Percentiles rank a stretch among this genome's conserved stretches.
These are phyloP conservation scores for Melinaea menophilus DNA, from an alignment of 2,888 invertebrate species.

Conservation along the genomic window DNA sequence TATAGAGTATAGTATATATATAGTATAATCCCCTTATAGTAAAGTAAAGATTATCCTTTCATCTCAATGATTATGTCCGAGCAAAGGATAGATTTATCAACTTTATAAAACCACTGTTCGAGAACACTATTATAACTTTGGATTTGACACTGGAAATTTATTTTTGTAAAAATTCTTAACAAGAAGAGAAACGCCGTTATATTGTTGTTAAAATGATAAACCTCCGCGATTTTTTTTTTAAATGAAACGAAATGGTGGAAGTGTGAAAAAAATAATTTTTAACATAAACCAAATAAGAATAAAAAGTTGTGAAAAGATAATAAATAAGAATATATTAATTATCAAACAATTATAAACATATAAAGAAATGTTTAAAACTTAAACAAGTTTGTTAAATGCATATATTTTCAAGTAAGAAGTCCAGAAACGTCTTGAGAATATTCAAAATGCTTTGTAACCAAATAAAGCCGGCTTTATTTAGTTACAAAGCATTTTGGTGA, in stretches of 20 bases:
- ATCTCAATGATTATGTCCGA: slow-evolving; percentile 21
- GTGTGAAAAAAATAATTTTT: too few species aligned
- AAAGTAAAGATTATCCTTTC: slow-evolving; percentile 24
- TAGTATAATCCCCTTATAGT: slow-evolving; percentile 43
- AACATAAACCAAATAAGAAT: too few species aligned
- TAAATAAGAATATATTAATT: too few species aligned
- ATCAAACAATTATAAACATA: background rate
- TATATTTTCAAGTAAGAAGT: background rate
- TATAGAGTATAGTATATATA: too few species aligned
- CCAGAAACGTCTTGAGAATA: slow-evolving; percentile 15
- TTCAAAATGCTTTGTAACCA: slow-evolving; percentile 13
- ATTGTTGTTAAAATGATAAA: slow-evolving; percentile 13
- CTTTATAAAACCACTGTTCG: slow-evolving; percentile 17
- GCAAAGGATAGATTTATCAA: slow-evolving; percentile 20
- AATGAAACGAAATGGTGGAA: too few species aligned
- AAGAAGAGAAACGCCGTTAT: slow-evolving; percentile 3
- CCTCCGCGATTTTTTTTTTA: background rate
- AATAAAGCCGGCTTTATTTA: background rate
- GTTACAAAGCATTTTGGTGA: slow-evolving; percentile 8
- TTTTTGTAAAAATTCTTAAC: slow-evolving; percentile 13
- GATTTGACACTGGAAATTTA: slow-evolving; percentile 16
- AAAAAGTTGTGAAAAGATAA: too few species aligned
- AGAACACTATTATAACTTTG: slow-evolving; percentile 19
- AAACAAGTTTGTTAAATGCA: background rate
- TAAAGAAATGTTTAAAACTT: background rate